These are phyloP conservation scores for Lapara coniferarum DNA, from an alignment of 2,888 invertebrate genomes.

Conservation along the genomic window DNA sequence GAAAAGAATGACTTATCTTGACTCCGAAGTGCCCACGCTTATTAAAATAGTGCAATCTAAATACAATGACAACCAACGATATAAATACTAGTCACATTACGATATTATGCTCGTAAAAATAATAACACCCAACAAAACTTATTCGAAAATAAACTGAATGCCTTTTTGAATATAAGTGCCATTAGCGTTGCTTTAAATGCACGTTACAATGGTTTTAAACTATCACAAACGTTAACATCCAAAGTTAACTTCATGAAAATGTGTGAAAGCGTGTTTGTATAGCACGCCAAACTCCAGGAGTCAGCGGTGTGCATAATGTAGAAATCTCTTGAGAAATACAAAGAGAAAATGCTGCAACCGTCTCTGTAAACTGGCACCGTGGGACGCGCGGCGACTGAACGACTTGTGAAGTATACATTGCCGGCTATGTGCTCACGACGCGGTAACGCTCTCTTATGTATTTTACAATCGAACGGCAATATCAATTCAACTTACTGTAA, in stretches of 20 bases:
- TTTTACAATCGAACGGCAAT: constrained; percentile 19
- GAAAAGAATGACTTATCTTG: too few species aligned
- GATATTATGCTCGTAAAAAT: too few species aligned
- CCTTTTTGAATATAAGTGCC: too few species aligned
- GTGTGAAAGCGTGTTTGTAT: constrained; percentile 10
- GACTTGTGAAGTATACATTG: constrained; percentile 22
- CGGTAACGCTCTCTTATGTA: constrained; percentile 12
- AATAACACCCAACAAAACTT: too few species aligned
- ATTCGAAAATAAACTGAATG: too few species aligned
- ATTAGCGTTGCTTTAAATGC: not conserved
- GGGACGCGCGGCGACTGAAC: constrained; percentile 10
- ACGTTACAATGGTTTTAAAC: not conserved
- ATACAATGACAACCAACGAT: too few species aligned
- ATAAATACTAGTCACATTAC: too few species aligned
- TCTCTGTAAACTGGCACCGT: constrained; percentile 20
- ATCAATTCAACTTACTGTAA: constrained; percentile 17
- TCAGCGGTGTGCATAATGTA: constrained; percentile 23
- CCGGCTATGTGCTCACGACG: not conserved
- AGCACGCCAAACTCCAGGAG: constrained; percentile 14
- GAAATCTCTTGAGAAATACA: constrained; percentile 31
- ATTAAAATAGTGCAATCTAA: too few species aligned
- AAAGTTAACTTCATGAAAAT: constrained; percentile 18
- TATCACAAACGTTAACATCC: constrained; percentile 11
- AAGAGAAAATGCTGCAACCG: constrained; percentile 26
- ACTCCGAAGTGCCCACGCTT: too few species aligned